Percentiles rank a stretch among this genome's conserved stretches.
Evolutionary conservation across 2,888 invertebrate genomes (phyloP).

Genomic region (Drosophila paramelanica): DNA sequence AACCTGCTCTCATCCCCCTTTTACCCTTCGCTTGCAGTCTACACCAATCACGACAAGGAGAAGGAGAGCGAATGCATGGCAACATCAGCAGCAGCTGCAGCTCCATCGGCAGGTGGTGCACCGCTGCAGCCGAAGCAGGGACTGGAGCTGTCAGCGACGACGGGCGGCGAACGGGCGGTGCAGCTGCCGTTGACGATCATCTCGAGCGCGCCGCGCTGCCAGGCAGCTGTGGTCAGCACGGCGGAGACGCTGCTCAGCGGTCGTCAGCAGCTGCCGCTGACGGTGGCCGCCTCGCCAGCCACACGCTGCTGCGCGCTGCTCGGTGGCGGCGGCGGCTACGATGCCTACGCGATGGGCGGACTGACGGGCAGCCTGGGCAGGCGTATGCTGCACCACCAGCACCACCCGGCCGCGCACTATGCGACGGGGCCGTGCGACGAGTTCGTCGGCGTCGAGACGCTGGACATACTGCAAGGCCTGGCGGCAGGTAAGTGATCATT

Average conservation of each 20-base stretch:
- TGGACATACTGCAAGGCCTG: slow-evolving; percentile 85
- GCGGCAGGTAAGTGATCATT: slow-evolving; percentile 79
- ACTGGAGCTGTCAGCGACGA: slow-evolving; percentile 59
- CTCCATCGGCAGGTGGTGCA: slow-evolving; percentile 35
- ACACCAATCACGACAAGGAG: slow-evolving; percentile 84
- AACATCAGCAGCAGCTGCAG: slow-evolving; percentile 45
- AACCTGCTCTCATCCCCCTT: background rate
- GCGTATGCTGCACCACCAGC: slow-evolving; percentile 68
- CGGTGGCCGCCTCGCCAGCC: slow-evolving; percentile 75
- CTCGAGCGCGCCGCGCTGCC: slow-evolving; percentile 83
- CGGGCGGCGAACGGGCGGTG: slow-evolving; percentile 42
- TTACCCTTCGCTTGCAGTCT: slow-evolving; percentile 74
- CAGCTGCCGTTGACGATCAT: slow-evolving; percentile 84
- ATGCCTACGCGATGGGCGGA: slow-evolving; percentile 72
- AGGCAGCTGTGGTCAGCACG: slow-evolving; percentile 59
- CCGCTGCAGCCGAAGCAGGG: slow-evolving; percentile 68
- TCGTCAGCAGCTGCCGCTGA: slow-evolving; percentile 52
- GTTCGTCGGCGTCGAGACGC: slow-evolving; percentile 83
- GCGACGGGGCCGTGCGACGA: slow-evolving; percentile 66
- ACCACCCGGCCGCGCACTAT: slow-evolving; percentile 54
- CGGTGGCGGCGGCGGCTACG: slow-evolving; percentile 66
- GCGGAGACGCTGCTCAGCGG: slow-evolving; percentile 79
- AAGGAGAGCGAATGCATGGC: slow-evolving; percentile 83
- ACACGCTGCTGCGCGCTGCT: slow-evolving; percentile 83
- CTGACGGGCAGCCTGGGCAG: slow-evolving; percentile 78